A percentile compares a stretch with the other conserved stretches of the same genome.
These are phyloP conservation scores for Hyposoter dolosus DNA, from an alignment of 2,888 invertebrate species.

Conservation along the genomic window DNA sequence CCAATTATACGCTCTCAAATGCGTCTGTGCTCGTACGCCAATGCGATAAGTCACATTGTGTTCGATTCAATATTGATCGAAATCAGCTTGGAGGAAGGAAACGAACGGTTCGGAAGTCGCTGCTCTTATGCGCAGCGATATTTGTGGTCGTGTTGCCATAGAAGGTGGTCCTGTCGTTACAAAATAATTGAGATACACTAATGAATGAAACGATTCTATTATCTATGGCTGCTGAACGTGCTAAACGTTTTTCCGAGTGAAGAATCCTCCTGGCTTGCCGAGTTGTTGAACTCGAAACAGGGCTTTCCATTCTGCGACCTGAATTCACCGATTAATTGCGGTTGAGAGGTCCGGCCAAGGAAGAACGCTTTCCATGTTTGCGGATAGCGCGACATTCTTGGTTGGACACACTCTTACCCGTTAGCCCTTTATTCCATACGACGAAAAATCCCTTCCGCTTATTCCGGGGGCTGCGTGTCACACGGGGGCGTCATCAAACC, in stretches of 20 bases:
- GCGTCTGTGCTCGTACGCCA: conserved; percentile 34
- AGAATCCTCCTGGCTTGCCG: conserved; percentile 4
- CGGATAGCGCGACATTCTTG: conserved; percentile 44
- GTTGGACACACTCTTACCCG: conserved; percentile 26
- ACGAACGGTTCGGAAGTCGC: conserved; percentile 19
- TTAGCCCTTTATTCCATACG: background rate
- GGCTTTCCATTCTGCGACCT: conserved; percentile 26
- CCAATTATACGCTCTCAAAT: conserved; percentile 68
- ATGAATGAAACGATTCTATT: conserved; percentile 37
- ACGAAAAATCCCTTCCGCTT: conserved; percentile 24
- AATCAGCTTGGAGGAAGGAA: conserved; percentile 39
- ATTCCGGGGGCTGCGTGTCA: background rate
- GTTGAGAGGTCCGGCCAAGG: background rate
- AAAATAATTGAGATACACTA: conserved; percentile 54
- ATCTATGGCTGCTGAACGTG: conserved; percentile 14
- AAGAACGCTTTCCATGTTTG: conserved; percentile 49
- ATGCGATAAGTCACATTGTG: conserved; percentile 25
- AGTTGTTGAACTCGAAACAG: conserved; percentile 27
- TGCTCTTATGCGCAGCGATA: background rate
- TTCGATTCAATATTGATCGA: conserved; percentile 31
- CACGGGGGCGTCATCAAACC: conserved; percentile 15
- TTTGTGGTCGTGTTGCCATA: background rate
- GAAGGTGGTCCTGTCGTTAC: conserved; percentile 54
- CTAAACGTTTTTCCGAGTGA: conserved; percentile 39
- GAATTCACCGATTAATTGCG: conserved; percentile 39